phyloP scores from a whole-genome alignment of 1,140 invertebrate genomes.

The Eumaeus atala region DNA sequence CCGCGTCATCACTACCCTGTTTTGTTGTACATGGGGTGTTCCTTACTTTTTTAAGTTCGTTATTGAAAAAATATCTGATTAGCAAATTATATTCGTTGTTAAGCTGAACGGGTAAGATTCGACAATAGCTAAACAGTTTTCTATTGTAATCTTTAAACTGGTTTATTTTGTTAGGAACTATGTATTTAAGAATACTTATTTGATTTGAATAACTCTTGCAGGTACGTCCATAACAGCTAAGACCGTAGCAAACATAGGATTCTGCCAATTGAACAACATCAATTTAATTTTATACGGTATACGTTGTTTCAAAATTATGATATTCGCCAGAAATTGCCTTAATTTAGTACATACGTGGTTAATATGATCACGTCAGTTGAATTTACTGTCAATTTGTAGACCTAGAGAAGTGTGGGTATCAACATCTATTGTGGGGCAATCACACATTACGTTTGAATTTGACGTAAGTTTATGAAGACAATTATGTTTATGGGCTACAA shows the following conservation, averaged over 20 bases:
- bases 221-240: constrained; percentile 21
- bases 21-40: no score
- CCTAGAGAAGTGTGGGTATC: no score
- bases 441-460: no score
- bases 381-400: no score
- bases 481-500: neutral
- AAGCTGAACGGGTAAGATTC: no score
- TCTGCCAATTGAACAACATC: constrained; percentile 23
- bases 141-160: neutral
- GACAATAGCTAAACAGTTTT: no score
- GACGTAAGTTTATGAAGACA: neutral
- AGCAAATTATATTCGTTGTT: no score
- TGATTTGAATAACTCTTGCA: constrained; percentile 24
- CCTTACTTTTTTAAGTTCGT: no score
- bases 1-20: no score
- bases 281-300: constrained; percentile 25
- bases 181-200: constrained; percentile 23
- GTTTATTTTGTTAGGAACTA: constrained; percentile 9
- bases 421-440: no score
- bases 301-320: no score
- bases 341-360: constrained; percentile 25
- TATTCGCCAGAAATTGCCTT: constrained; percentile 22
- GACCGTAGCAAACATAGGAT: constrained; percentile 22
- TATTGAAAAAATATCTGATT: no score
- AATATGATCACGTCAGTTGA: constrained; percentile 25